Conservation (phyloP, 2,113 vertebrate species). For the Dasypus novemcinctus region DNA sequence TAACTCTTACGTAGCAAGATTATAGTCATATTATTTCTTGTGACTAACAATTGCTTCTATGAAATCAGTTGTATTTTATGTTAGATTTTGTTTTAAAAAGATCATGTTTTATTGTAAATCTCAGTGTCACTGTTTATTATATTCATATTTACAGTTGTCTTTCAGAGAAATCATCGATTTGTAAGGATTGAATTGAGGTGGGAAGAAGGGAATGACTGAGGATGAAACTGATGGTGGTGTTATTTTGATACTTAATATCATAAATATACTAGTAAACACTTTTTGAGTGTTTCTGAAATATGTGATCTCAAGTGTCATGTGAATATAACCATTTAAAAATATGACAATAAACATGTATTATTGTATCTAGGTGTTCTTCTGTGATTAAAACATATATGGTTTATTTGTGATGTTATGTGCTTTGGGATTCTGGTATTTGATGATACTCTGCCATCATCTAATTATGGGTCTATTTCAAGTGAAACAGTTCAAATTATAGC, state of each 20-base stretch:
- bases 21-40: background rate
- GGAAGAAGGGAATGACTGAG: constrained; percentile 51
- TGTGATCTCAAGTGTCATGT: background rate
- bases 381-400: background rate
- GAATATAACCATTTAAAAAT: background rate
- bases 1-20: background rate
- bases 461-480: background rate
- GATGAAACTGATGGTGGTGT: constrained; percentile 20
- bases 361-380: background rate
- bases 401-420: background rate
- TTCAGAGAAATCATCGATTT: constrained; percentile 68
- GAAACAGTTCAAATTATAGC: background rate
- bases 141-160: constrained; percentile 63
- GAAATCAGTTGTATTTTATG: background rate
- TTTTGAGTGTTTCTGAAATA: constrained; percentile 29
- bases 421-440: background rate
- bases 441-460: background rate
- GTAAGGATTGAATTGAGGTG: constrained; percentile 61
- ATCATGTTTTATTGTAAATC: constrained; percentile 25
- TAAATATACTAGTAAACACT: constrained; percentile 12
- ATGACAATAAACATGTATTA: background rate
- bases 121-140: constrained; percentile 54
- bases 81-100: constrained; percentile 20
- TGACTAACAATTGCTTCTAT: constrained; percentile 28
- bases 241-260: constrained; percentile 49